Conservation (phyloP, 1,140 invertebrate genomes). For the Protaetia brevitarsis region DNA sequence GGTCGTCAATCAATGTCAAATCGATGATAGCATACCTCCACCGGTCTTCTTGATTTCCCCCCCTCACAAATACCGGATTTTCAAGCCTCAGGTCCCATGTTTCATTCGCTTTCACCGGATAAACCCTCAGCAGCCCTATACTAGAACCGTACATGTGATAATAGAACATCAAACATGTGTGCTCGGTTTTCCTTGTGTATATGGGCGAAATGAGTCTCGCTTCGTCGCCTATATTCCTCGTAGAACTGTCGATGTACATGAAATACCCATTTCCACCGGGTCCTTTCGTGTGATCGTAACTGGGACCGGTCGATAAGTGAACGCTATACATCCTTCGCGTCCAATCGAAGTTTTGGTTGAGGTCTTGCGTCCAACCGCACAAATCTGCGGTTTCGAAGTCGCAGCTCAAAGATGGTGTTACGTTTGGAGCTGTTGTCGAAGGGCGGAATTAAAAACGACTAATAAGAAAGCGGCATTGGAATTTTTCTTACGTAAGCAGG, state of each 20-base stretch:
- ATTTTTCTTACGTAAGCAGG: conserved; percentile 56
- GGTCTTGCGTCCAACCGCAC: conserved; percentile 74
- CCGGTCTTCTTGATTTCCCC: conserved; percentile 67
- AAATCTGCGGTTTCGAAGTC: conserved; percentile 68
- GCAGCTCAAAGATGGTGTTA: conserved; percentile 50
- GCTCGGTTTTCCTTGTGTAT: conserved; percentile 51
- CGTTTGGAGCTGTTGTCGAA: not conserved
- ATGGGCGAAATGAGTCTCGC: conserved; percentile 71
- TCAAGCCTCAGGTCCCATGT: conserved; percentile 36
- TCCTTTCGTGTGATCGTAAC: conserved; percentile 71
- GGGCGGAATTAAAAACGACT: too few relatives aligned
- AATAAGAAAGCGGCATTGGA: not conserved
- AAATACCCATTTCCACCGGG: conserved; percentile 63
- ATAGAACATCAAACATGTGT: conserved; percentile 70
- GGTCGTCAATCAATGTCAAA: conserved; percentile 51
- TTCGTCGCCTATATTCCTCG: conserved; percentile 61
- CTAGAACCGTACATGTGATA: conserved; percentile 73
- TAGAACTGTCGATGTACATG: conserved; percentile 74
- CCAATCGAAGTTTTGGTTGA: conserved; percentile 76
- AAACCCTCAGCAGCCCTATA: conserved; percentile 61
- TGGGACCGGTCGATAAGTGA: conserved; percentile 67
- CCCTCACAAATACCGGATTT: conserved; percentile 56
- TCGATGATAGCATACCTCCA: conserved; percentile 61
- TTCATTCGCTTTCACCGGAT: conserved; percentile 56
- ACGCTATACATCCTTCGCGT: conserved; percentile 59